Conservation (phyloP, 1,140 invertebrate species). For the Thaumatotibia leucotreta region DNA sequence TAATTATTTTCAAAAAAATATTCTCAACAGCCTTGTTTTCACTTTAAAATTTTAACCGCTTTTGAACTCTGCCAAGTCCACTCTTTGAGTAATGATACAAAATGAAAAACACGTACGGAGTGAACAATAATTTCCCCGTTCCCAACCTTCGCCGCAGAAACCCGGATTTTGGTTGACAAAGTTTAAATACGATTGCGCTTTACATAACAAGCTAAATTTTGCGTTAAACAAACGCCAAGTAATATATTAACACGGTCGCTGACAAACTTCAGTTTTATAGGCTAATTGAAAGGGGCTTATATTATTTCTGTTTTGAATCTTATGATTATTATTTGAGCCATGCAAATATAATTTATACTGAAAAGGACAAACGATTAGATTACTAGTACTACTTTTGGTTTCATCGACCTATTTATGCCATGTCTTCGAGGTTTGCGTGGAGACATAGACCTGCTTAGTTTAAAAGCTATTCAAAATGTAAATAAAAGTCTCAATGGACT, state of each 20-base stretch:
- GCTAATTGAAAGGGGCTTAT: neutral
- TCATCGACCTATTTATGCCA: no score
- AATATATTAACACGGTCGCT: neutral
- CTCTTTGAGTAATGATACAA: neutral
- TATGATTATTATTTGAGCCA: no score
- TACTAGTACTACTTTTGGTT: no score
- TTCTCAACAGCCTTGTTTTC: no score
- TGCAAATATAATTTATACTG: no score
- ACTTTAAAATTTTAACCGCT: neutral
- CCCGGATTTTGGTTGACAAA: neutral
- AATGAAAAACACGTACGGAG: neutral
- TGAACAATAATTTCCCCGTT: neutral
- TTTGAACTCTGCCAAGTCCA: neutral
- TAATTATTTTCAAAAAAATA: no score
- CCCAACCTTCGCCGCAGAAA: neutral
- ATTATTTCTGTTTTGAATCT: neutral
- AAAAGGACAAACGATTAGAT: no score
- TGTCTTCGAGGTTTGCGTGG: no score
- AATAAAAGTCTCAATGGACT: no score
- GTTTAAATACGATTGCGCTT: constrained; percentile 9
- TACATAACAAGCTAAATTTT: constrained; percentile 5
- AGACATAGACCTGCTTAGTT: no score
- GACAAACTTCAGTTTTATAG: neutral
- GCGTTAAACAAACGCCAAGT: neutral
- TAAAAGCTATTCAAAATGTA: no score